Evolutionary conservation across 2,113 vertebrate species (phyloP).

Genomic region (Stigmatopora argus): DNA sequence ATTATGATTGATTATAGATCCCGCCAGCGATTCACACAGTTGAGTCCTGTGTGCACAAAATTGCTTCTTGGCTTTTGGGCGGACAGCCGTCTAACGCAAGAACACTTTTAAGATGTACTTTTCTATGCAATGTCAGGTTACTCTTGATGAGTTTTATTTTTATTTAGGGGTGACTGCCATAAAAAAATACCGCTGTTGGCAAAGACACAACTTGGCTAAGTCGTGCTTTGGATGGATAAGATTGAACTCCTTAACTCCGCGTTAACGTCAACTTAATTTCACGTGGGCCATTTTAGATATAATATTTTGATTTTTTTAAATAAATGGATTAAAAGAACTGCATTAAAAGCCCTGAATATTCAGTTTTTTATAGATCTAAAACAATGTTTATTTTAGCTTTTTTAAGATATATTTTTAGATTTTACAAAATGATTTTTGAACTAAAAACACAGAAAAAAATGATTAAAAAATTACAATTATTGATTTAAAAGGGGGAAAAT

Average conservation of each 20-base stretch:
- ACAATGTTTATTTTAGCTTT: too few species aligned
- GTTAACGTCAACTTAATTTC: too few species aligned
- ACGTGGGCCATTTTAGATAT: too few species aligned
- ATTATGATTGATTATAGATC: constrained; percentile 11
- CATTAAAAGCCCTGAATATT: too few species aligned
- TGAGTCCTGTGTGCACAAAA: neutral
- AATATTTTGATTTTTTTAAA: too few species aligned
- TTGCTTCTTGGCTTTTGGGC: constrained; percentile 6
- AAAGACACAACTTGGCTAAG: neutral
- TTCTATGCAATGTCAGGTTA: neutral
- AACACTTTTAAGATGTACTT: constrained; percentile 1
- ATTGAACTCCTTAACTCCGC: neutral
- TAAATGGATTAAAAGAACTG: too few species aligned
- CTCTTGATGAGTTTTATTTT: neutral
- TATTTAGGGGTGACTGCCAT: neutral
- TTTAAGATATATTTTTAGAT: too few species aligned
- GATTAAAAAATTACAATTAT: too few species aligned
- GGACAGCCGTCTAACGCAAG: neutral
- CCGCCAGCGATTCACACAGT: constrained; percentile 1
- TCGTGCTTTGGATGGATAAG: neutral
- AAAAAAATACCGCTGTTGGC: neutral
- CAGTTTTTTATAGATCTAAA: too few species aligned
- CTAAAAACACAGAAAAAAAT: too few species aligned
- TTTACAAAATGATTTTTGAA: too few species aligned
- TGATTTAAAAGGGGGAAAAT: too few species aligned